Evolutionary conservation across 2,797 vertebrate species (phyloP), one percentile per base, ranked within the genome.

Genomic region (Lagocephalus sceleratus): DNA sequence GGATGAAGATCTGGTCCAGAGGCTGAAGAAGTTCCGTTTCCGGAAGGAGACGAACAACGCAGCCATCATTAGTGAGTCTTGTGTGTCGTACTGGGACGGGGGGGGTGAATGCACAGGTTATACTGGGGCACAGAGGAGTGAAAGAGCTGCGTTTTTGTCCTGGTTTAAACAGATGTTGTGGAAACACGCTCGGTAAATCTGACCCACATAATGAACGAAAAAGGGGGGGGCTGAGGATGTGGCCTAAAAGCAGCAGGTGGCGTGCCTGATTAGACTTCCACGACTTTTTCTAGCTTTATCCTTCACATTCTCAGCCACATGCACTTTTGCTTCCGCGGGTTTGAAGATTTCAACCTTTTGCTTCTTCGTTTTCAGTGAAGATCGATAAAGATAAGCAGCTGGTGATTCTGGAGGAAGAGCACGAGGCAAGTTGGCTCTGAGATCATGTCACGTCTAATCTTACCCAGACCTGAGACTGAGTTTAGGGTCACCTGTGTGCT

Each of bases 1-100:
- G 68, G 90, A 92, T 23, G 81, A 78, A 55, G 87, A 89, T 22
- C 77, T 92, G 72, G 80, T 92, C 0, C 79, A 88, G 53, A 92
- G 87, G 83, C 76, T 93, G 63, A 76, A 32, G 38, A 71, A 86
- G 54, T 93, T 93, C 23, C 91, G 91, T 47, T 89, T 93, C 66
- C 88, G 91, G 44, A 93, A 92, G 82, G 86, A 88, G 66, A 92
- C 90, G 61, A 91, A 86, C 20, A 92, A 93, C 6, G 91, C 91
- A 0, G 92, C 92, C 39, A 90, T 93, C 52, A 75, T 93, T 45
- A 92, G 91, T 93, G 70, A 91, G 91, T 88, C 44, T 38, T 12
- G 6, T 21, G 55, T 32, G 17, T 17, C 26, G 5, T 29, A 15
- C 12, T 35, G 32, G 32, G 32, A 35, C 32, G 14, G 32, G 14